A percentile compares a stretch with the other conserved stretches of the same genome.
These are phyloP conservation scores for Wiebesia pumilae DNA, from an alignment of 1,140 invertebrate genomes.

Conservation along the genomic window DNA sequence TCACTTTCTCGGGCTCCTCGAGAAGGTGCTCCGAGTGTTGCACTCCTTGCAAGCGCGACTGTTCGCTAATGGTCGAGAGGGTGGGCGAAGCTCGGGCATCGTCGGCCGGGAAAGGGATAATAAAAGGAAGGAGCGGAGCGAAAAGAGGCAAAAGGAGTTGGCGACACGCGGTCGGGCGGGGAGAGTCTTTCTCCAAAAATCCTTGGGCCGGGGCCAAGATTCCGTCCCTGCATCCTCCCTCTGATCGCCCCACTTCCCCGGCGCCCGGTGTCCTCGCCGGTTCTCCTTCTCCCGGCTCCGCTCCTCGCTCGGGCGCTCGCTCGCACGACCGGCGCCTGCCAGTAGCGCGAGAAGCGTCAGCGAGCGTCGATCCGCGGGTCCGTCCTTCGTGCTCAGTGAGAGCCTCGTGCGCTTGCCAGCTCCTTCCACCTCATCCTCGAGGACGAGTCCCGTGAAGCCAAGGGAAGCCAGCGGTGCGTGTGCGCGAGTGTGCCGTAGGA, in stretches of 20 bases:
- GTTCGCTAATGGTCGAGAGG: too few species aligned
- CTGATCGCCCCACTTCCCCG: background rate
- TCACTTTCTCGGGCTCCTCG: too few species aligned
- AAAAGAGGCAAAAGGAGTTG: background rate
- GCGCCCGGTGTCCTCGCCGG: slow-evolving; percentile 27
- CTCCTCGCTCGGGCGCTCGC: slow-evolving; percentile 13
- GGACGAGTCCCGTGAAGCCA: background rate
- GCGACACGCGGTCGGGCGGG: background rate
- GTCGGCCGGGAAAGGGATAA: too few species aligned
- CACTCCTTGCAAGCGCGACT: too few species aligned
- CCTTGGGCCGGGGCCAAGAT: slow-evolving; percentile 8
- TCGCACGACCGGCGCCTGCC: slow-evolving; percentile 41
- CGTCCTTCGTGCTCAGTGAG: background rate
- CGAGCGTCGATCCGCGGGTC: slow-evolving; percentile 58
- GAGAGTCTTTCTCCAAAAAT: background rate
- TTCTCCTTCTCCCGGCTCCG: slow-evolving; percentile 35
- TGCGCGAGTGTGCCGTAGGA: background rate
- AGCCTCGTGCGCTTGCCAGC: background rate
- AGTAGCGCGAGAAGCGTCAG: slow-evolving; percentile 60
- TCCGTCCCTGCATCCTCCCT: slow-evolving; percentile 14
- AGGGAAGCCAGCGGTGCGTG: background rate
- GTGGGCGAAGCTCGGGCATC: too few species aligned
- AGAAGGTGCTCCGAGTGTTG: too few species aligned
- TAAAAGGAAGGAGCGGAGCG: background rate
- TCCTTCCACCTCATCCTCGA: background rate